Percentiles rank a stretch among this genome's conserved stretches.
Conservation (phyloP, 2,113 vertebrate genomes). For the Melospiza melodia region DNA sequence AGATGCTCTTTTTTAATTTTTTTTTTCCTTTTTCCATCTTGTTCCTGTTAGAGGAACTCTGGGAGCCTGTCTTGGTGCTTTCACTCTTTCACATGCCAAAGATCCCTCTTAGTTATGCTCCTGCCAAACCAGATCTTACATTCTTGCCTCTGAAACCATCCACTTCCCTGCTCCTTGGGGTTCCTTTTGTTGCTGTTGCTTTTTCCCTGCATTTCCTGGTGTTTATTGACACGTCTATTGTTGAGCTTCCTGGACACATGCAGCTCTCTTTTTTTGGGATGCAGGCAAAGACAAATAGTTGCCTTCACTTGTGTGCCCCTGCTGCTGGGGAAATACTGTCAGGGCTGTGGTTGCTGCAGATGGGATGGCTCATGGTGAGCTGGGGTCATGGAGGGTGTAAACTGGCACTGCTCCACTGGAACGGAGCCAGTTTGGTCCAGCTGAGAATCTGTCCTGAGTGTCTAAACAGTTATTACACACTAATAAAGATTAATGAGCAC, state of each 20-base stretch:
- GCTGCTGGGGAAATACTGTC: conserved; percentile 59
- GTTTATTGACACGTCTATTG: conserved; percentile 63
- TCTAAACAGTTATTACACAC: conserved; percentile 49
- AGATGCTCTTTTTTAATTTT: neutral
- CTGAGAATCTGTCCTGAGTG: conserved; percentile 51
- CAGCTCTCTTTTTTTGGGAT: conserved; percentile 46
- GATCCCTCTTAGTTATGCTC: conserved; percentile 15
- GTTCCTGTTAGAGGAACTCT: conserved; percentile 42
- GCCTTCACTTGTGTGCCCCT: conserved; percentile 36
- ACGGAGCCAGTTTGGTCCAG: conserved; percentile 42
- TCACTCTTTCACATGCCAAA: conserved; percentile 54
- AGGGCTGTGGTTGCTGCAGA: neutral
- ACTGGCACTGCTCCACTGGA: conserved; percentile 44
- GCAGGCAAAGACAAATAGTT: conserved; percentile 56
- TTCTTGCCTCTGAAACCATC: conserved; percentile 55
- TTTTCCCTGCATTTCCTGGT: conserved; percentile 58
- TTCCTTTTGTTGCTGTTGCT: conserved; percentile 64
- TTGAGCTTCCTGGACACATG: conserved; percentile 64
- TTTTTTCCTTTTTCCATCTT: conserved; percentile 2
- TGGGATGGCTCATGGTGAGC: conserved; percentile 12
- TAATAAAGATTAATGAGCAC: conserved; percentile 61
- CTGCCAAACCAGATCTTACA: conserved; percentile 51
- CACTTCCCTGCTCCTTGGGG: conserved; percentile 62
- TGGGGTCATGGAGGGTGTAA: conserved; percentile 16
- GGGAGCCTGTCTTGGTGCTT: conserved; percentile 51